Evolutionary conservation across 2,888 invertebrate species (phyloP).

Genomic region (Hydrotaea cyrtoneurina): DNA sequence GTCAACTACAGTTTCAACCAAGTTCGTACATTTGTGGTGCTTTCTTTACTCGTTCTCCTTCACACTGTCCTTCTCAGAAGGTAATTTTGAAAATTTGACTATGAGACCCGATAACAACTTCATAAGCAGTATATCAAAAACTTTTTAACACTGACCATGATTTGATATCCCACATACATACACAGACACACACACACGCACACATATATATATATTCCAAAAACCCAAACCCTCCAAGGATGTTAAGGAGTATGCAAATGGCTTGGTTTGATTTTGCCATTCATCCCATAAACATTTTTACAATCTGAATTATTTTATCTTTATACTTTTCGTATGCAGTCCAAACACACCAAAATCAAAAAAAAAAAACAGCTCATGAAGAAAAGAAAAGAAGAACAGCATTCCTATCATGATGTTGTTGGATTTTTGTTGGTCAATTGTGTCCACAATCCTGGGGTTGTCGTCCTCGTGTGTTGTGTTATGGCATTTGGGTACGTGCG

Average conservation of each 20-base stretch:
- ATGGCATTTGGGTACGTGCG: not conserved
- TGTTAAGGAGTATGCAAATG: too few relatives aligned
- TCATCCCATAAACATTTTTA: not conserved
- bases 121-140: conserved; percentile 23
- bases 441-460: not conserved
- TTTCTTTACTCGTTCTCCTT: not conserved
- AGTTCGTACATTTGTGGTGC: not conserved
- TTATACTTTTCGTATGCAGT: not conserved
- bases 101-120: not conserved
- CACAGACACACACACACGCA: too few relatives aligned
- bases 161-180: not conserved
- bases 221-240: not conserved
- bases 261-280: conserved; percentile 8
- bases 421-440: conserved; percentile 44
- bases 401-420: not conserved
- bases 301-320: conserved; percentile 13
- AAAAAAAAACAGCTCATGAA: not conserved
- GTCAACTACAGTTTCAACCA: conserved; percentile 32
- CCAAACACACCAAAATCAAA: not conserved
- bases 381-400: conserved; percentile 8
- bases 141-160: not conserved
- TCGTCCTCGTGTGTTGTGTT: not conserved
- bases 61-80: not conserved
- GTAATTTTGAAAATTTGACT: conserved; percentile 3
- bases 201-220: not conserved